Base-by-base conservation (phyloP, 2,797 vertebrate species). In the Ambastaia sidthimunki region DNA sequence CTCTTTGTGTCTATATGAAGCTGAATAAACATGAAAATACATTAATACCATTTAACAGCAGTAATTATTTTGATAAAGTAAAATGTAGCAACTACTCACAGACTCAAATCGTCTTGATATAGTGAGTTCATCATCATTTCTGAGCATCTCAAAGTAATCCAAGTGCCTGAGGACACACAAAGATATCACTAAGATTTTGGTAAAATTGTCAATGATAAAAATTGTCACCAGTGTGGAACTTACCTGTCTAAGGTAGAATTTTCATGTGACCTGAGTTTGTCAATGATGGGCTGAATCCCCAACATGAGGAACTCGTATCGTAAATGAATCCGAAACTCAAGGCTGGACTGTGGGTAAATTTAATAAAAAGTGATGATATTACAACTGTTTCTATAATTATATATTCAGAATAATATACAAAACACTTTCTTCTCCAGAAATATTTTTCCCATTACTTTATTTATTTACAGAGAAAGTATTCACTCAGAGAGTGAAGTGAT, bases 61-160 rank as follows among this genome's bases (percentile, higher is more conserved):
- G 54, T 19, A 23, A 4, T 59, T 59, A 12, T 25, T 59, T 59
- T 25, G 21, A 5, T 59, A 25, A 1, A 23, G 11, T 25, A 11
- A 37, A 52, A 54, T 54, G 80, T n/a, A 47, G 60, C 2, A 3
- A 31, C 54, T 67, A 88, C 78, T 1, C 88, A 97, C 98, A 93
- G 96, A 91, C 80, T 99, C 98, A 83, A 98, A 99, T 60, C 97
- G 95, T 93, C 96, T 98, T 55, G 97, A 96, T 93, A 99, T 91
- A 88, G 96, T 95, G 91, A 98, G 92, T 87, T 99, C 98, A 19
- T 99, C 98, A 82, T 99, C 98, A 84, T 99, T 99, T 90, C 98
- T 94, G 86, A 99, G 95, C 96, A 99, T 99, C 92, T 99, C 98
- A 19, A 99, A 99, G 90, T 97, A 99, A 89, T 99, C 97, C 92